Evolutionary conservation across 2,113 vertebrate species (phyloP), one percentile per base, ranked within the genome.

Genomic region (Chelonoidis abingdonii): DNA sequence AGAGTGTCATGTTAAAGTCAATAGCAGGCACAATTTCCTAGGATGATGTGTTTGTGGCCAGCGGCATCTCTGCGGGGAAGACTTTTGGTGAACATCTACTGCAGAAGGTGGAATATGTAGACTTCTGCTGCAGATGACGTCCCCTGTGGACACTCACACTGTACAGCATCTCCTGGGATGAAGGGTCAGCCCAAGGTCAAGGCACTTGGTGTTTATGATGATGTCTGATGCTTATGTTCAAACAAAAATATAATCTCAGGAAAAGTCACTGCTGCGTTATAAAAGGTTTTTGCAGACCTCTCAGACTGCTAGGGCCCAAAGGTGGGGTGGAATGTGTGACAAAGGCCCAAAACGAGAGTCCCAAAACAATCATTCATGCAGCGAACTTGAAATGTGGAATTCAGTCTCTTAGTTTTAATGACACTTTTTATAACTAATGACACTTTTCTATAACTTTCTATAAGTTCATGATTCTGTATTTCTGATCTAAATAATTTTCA

Each of bases 151-250:
- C 44, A 27, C 44, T 54, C 5, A 80, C 22, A 49, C 84, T n/a
- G 50, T 11, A 4, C 9, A 49, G 38, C 19, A 50, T 56, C 65
- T 27, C 69, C 25, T 52, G 8, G 17, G 72, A 22, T 44, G 27
- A 29, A 9, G 19, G 52, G 1, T 72, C 0, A 0, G 65, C 50
- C 82, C 31, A 19, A 1, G 14, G n/a, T 50, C 16, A 9, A 11
- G 3, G 24, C 27, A 16, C 38, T 83, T 53, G 38, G 19, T 53
- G n/a, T 44, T 76, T 44, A 47, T 16, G n/a, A 35, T 65, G 62
- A n/a, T 21, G 19, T 27, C n/a, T 56, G 52, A 25, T 56, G 2
- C 1, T 52, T 41, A 22, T 35, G 54, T 3, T 59, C 2, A 10
- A 12, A 10, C 12, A 56, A 59, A 94, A 6, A 21, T 44, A 14